phyloP scores from a whole-genome alignment of 2,113 vertebrate genomes.

The Ammodytes dubius region DNA sequence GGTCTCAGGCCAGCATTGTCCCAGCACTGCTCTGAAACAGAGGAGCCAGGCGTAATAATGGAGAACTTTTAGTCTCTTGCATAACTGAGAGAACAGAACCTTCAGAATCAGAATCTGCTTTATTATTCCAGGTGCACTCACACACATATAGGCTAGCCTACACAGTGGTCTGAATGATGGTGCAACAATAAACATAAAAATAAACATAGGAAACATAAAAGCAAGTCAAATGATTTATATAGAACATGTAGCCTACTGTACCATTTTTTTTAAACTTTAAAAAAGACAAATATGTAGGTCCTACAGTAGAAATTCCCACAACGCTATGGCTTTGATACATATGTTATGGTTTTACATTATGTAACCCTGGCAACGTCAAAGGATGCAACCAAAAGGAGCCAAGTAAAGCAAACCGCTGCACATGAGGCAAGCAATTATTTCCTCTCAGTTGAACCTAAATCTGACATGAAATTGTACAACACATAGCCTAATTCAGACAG shows the following conservation, averaged over 20 bases:
- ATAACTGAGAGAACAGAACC: not conserved
- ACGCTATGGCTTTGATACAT: not conserved
- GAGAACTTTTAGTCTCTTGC: not conserved
- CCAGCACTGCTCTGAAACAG: slow-evolving; percentile 45
- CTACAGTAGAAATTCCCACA: no score
- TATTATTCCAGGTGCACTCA: no score
- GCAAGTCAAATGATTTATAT: no score
- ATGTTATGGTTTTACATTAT: not conserved
- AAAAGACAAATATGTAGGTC: no score
- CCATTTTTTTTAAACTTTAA: no score
- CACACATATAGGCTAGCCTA: no score
- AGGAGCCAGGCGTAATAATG: not conserved
- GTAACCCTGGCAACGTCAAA: slow-evolving; percentile 12
- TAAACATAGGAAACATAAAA: no score
- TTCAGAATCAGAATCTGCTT: no score
- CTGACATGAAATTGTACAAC: not conserved
- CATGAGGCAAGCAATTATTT: not conserved
- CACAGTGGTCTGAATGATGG: no score
- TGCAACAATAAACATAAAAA: no score
- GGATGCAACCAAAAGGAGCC: not conserved
- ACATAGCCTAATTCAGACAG: not conserved
- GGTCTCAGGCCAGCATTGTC: slow-evolving; percentile 30
- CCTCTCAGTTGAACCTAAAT: not conserved
- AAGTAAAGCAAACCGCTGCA: not conserved
- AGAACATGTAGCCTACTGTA: no score